Conservation (phyloP, 2,797 vertebrate species). For the Geotrypetes seraphini region DNA sequence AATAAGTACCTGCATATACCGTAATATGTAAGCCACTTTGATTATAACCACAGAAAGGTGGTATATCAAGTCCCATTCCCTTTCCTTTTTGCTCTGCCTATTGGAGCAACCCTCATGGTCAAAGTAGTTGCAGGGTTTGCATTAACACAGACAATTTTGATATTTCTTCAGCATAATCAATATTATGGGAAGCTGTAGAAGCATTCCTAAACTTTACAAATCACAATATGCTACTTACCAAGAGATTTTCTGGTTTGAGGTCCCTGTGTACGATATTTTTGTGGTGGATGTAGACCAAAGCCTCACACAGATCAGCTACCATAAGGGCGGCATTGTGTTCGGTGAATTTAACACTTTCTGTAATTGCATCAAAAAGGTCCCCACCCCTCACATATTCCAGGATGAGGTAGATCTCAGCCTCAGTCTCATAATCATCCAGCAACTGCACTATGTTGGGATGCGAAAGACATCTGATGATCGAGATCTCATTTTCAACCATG, state of each 20-base stretch:
- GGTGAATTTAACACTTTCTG: slow-evolving; percentile 73
- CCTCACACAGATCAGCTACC: slow-evolving; percentile 80
- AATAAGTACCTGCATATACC: too few species aligned
- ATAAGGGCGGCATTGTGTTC: slow-evolving; percentile 74
- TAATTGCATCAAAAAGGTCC: slow-evolving; percentile 90
- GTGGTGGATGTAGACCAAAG: slow-evolving; percentile 81
- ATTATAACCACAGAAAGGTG: too few species aligned
- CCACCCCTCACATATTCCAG: slow-evolving; percentile 87
- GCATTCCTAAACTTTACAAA: too few species aligned
- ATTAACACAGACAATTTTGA: too few species aligned
- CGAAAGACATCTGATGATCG: slow-evolving; percentile 73
- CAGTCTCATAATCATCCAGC: slow-evolving; percentile 77
- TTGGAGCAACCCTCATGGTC: too few species aligned
- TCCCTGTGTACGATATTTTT: slow-evolving; percentile 90
- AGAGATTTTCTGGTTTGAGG: slow-evolving; percentile 91
- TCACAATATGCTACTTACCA: slow-evolving; percentile 65
- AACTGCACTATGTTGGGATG: slow-evolving; percentile 85
- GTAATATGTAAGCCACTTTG: too few species aligned
- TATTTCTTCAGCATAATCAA: too few species aligned
- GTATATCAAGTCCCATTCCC: too few species aligned
- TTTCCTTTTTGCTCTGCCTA: too few species aligned
- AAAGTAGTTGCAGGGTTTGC: too few species aligned
- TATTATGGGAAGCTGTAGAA: too few species aligned
- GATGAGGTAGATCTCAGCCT: slow-evolving; percentile 77
- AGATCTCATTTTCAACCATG: slow-evolving; percentile 92